Evolutionary conservation across 2,888 invertebrate species (phyloP), one percentile per base, ranked within the genome.

Genomic region (Geophilus truncorum): DNA sequence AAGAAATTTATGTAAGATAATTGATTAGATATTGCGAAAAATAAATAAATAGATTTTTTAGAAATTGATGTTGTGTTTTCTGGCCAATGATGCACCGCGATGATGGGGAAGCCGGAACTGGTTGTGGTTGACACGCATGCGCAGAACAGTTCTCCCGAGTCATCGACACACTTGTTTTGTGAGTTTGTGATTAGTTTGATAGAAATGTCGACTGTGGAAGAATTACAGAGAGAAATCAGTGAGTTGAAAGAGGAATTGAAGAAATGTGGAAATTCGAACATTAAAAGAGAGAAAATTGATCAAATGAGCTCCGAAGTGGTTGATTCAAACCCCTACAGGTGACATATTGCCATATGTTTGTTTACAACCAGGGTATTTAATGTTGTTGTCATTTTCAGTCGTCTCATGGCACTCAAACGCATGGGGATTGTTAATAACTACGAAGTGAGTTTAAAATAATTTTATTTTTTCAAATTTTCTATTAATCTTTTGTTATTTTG

Each of bases 371-470:
- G 2, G 9, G 12, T 25, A 45, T 36, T 36, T 78, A 78, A 45
- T 57, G 15, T 62, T 51, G 80, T 80, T 83, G 82, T 83, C 81
- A 82, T 83, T 89, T 89, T 51, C 86, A 96, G 96, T 88, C 96
- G 99, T n/a, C 89, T 98, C 15, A 98, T 99, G 98, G 99, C 99
- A 0, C 87, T 99, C 82, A 97, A 99, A 87, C 90, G 97, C 82
- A 99, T 99, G 99, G 99, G 99, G 36, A 98, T 99, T 84, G 99
- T 99, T 1, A 91, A 97, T 84, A 95, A 99, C 87, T 99, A 99
- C 87, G 98, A 98, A 89, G 88, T 88, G 30, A 45, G 30, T 79
- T 3, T 51, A 10, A 23, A 15, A 21, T 4, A 23, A 25, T 30
- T 6, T 25, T 5, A n/a, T 51, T 51, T 62, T 57, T 62, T 51